Base-by-base conservation (phyloP, 2,113 vertebrate genomes). In the Telmatochromis sp. region DNA sequence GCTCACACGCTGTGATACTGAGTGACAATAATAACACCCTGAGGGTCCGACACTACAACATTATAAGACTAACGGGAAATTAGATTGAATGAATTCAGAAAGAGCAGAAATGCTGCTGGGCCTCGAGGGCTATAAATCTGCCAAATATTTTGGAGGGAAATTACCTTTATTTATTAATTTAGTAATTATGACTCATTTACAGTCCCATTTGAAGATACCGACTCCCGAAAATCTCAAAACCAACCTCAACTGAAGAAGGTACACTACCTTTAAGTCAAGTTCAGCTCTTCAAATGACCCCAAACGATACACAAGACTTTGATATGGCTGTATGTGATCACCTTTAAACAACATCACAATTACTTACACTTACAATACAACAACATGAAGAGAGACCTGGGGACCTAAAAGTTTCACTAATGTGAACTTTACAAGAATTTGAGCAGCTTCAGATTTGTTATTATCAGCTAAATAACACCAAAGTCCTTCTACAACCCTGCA, bases 351-450 rank as follows among this genome's bases (percentile, higher is more conserved):
- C 40, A 47, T 73, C 40, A 45, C 13, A 31, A 78, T 31, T 49
- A 51, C 28, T 33, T 1, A 78, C 73, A 13, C 23, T 19, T 49
- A 0, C 45, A 49, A 49, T 31, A 26, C 37, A 12, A 47, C 37
- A 42, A 70, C 37, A 45, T 0, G n/a, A 49, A 4, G 17, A 31
- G 23, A 31, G 23, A 47, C 5, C 2, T 26, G 21, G 21, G 2
- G 21, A 35, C 13, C 37, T 45, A 14, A 26, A 78, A n/a, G 9
- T 28, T 47, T 49, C 23, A 75, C 42, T 12, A 11, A 7, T 47
- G 14, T 19, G 42, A 75, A 78, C 70, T 31, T 49, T 19, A 1
- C 19, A 65, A 45, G 42, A 49, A 47, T 75, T 49, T 75, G 42
- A 31, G 42, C 10, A 31, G 23, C 42, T 47, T 47, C 42, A 19